These are phyloP conservation scores for Lacerta agilis DNA, from an alignment of 2,797 vertebrate species.

Conservation along the genomic window DNA sequence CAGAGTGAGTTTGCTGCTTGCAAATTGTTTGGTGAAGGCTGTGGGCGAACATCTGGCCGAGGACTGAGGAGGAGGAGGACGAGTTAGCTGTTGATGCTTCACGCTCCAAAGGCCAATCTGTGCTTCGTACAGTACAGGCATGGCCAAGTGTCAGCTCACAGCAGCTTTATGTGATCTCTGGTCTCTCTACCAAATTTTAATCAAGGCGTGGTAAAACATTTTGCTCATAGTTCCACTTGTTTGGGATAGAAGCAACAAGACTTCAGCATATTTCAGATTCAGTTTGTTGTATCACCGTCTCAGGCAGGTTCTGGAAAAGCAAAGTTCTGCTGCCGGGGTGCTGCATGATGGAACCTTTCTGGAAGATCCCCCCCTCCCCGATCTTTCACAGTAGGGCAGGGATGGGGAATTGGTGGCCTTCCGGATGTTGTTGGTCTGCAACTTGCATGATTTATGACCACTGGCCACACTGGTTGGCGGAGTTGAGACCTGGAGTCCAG, in stretches of 20 bases:
- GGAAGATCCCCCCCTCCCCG: background rate
- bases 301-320: background rate
- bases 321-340: background rate
- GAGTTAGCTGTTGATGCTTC: conserved; percentile 7
- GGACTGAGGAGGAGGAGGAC: background rate
- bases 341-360: background rate
- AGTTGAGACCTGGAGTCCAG: background rate
- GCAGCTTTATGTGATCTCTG: background rate
- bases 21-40: conserved; percentile 31
- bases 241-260: background rate
- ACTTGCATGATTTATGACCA: background rate
- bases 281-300: background rate
- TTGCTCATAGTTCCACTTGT: background rate
- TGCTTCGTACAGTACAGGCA: background rate
- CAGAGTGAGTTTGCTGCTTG: conserved; percentile 33
- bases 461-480: background rate
- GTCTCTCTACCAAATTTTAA: background rate
- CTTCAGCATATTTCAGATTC: background rate
- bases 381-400: background rate
- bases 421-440: background rate
- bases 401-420: background rate
- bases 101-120: background rate
- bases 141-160: background rate
- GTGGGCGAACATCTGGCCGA: conserved; percentile 27
- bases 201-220: background rate